A percentile compares a stretch with the other conserved stretches of the same genome.
Conservation (phyloP, 2,888 invertebrate species). For the Drosophila prolongata region DNA sequence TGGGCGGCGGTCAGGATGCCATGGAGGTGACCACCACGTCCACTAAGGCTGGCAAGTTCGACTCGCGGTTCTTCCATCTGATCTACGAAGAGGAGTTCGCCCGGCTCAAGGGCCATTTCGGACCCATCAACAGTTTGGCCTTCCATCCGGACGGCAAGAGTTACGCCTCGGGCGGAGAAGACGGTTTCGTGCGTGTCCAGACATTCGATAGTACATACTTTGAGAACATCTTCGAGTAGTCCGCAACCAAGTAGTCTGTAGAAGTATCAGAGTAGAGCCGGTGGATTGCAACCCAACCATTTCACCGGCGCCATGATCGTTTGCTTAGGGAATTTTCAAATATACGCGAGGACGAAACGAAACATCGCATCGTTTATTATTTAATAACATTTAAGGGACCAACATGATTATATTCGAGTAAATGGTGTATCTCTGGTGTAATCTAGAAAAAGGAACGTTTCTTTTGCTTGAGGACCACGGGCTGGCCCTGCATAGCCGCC, state of each 20-base stretch:
- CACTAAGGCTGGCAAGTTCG: conserved; percentile 97
- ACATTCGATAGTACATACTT: conserved; percentile 98
- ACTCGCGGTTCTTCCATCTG: conserved; percentile 96
- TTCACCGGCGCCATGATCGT: conserved; percentile 62
- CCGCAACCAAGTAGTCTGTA: conserved; percentile 47
- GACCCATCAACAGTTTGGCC: conserved; percentile 98
- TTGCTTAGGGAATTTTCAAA: conserved; percentile 72
- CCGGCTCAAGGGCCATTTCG: conserved; percentile 99
- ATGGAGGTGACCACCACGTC: conserved; percentile 99
- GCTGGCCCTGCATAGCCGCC: conserved; percentile 83
- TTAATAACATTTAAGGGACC: conserved; percentile 33
- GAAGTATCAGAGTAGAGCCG: conserved; percentile 20
- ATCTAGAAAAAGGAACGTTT: conserved; percentile 78
- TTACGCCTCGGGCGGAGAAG: conserved; percentile 98
- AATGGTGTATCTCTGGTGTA: conserved; percentile 7
- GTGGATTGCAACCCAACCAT: conserved; percentile 6
- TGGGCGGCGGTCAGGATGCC: conserved; percentile 99
- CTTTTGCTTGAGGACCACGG: conserved; percentile 77
- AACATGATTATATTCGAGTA: conserved; percentile 53
- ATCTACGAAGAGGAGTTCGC: conserved; percentile 99
- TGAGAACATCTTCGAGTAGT: conserved; percentile 86
- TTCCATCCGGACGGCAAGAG: conserved; percentile 99
- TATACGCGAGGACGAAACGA: conserved; percentile 80
- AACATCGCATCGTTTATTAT: conserved; percentile 58
- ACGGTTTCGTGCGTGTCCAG: conserved; percentile 98